phyloP scores from a whole-genome alignment of 2,888 invertebrate genomes.

The Pseudolycoriella hygida region DNA sequence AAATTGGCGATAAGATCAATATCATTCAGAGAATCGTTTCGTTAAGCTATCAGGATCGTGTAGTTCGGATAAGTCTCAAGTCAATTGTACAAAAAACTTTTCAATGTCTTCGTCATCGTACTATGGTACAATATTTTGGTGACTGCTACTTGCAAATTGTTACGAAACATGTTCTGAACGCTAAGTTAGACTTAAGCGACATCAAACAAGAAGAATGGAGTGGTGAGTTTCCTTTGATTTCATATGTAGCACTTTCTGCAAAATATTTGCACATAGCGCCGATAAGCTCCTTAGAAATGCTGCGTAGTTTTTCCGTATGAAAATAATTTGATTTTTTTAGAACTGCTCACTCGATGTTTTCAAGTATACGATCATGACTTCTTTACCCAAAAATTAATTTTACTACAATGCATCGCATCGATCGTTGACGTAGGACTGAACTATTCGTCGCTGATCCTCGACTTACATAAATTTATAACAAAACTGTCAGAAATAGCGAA shows the following conservation, averaged over 20 bases:
- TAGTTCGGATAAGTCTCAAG: no score
- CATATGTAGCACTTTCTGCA: neutral
- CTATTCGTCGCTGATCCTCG: neutral
- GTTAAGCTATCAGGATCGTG: no score
- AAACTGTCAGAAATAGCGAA: neutral
- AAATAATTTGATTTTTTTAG: no score
- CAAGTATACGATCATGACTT: neutral
- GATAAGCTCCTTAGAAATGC: no score
- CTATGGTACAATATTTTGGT: slow-evolving; percentile 1
- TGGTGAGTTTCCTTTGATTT: slow-evolving; percentile 1
- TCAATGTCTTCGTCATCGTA: neutral
- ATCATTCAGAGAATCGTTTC: neutral
- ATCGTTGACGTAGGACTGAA: neutral
- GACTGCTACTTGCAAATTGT: slow-evolving; percentile 3
- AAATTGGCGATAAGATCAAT: neutral
- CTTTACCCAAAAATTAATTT: neutral
- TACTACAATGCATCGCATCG: slow-evolving; percentile 2
- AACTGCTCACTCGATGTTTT: slow-evolving; percentile 1
- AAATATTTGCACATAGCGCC: neutral
- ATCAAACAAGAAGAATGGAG: slow-evolving; percentile 3
- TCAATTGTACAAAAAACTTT: neutral
- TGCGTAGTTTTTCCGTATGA: no score
- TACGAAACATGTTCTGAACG: slow-evolving; percentile 2
- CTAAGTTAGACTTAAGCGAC: neutral
- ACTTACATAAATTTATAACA: neutral